These are phyloP conservation scores for Mus spicilegus DNA, from an alignment of 2,113 vertebrate species.

Conservation along the genomic window DNA sequence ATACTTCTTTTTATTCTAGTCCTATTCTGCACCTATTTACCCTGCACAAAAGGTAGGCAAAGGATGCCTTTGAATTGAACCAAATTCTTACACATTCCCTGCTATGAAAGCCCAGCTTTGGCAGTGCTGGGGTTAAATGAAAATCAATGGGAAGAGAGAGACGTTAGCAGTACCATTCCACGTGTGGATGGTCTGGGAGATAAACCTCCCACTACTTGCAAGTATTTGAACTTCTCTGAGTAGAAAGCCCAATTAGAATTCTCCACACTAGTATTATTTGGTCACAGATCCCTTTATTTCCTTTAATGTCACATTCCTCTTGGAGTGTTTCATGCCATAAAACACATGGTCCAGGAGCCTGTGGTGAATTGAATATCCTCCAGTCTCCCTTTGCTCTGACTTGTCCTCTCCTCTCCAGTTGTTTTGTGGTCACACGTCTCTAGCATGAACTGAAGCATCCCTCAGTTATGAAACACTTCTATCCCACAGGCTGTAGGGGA, in stretches of 20 bases:
- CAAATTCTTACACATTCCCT: neutral
- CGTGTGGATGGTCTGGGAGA: neutral
- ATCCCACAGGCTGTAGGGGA: conserved; percentile 35
- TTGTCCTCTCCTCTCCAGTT: conserved; percentile 41
- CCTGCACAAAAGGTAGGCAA: neutral
- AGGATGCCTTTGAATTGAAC: neutral
- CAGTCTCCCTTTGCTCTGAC: conserved; percentile 46
- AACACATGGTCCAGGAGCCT: conserved; percentile 68
- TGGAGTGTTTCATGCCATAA: conserved; percentile 36
- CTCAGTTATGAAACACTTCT: conserved; percentile 52
- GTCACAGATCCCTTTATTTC: conserved; percentile 41
- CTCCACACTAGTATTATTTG: neutral
- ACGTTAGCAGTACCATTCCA: neutral
- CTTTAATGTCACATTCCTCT: conserved; percentile 60
- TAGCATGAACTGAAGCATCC: conserved; percentile 47
- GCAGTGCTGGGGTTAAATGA: neutral
- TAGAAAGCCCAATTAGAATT: neutral
- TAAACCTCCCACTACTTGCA: neutral
- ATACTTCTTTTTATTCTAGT: neutral
- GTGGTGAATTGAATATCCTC: neutral
- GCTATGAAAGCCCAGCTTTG: neutral
- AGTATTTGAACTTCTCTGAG: conserved; percentile 27
- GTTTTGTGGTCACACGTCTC: conserved; percentile 30
- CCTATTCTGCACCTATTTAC: neutral
- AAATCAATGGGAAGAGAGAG: neutral